A percentile compares a stretch with the other conserved stretches of the same genome.
Evolutionary conservation across 1,140 invertebrate genomes (phyloP).

Genomic region (Cotesia vestalis): DNA sequence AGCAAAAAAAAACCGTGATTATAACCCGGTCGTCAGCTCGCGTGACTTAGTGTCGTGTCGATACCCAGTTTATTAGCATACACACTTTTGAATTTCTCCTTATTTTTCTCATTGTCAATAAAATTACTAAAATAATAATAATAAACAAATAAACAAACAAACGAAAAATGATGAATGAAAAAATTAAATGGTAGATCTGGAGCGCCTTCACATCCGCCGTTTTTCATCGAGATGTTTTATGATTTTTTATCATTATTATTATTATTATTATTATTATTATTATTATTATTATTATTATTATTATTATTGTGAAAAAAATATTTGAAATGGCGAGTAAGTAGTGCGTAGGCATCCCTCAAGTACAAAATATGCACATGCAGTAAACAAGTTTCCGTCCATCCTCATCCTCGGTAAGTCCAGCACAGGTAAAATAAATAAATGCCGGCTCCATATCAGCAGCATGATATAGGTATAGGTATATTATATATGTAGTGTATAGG

Average conservation of each 20-base stretch:
- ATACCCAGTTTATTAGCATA: slow-evolving; percentile 32
- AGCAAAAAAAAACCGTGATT: neutral
- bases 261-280: too few species aligned
- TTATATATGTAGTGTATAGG: neutral
- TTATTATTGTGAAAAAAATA: neutral
- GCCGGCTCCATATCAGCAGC: slow-evolving; percentile 45
- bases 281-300: neutral
- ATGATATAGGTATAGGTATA: neutral
- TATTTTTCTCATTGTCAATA: slow-evolving; percentile 14
- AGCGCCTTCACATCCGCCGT: slow-evolving; percentile 6
- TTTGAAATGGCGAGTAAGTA: neutral
- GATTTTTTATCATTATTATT: neutral
- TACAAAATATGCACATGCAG: slow-evolving; percentile 18
- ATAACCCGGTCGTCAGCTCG: neutral
- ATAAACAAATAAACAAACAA: neutral
- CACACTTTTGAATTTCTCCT: slow-evolving; percentile 8
- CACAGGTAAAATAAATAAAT: slow-evolving; percentile 61
- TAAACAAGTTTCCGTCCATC: slow-evolving; percentile 61
- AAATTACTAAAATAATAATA: neutral
- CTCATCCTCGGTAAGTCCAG: slow-evolving; percentile 34
- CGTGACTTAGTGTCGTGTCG: slow-evolving; percentile 32
- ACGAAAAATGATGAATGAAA: neutral
- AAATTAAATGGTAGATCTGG: neutral
- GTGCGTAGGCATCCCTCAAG: slow-evolving; percentile 28
- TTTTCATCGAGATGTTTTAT: too few species aligned